Percentiles rank a stretch among this genome's conserved stretches.
Conservation (phyloP, 2,888 invertebrate species). For the Brenthis ino region DNA sequence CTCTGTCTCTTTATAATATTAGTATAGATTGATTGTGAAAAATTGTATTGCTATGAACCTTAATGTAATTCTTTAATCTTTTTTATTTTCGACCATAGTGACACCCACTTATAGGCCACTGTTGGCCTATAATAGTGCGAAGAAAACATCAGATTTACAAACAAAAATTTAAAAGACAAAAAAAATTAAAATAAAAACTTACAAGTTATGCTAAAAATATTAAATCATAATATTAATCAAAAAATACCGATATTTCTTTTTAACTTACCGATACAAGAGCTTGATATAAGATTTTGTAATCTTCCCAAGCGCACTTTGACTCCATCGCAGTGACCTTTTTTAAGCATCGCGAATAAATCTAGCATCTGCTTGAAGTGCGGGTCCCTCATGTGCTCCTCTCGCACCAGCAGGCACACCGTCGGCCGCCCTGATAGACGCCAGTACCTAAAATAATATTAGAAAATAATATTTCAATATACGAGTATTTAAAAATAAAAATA, state of each 20-base stretch:
- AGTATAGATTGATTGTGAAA: no score
- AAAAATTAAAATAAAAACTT: no score
- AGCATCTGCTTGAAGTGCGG: slow-evolving; percentile 98
- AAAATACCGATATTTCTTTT: background rate
- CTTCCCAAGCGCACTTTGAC: slow-evolving; percentile 97
- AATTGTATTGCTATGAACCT: no score
- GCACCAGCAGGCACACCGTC: slow-evolving; percentile 96
- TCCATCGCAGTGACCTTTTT: slow-evolving; percentile 97
- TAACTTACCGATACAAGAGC: slow-evolving; percentile 92
- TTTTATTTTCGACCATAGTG: no score
- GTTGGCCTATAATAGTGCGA: no score
- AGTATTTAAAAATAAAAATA: background rate
- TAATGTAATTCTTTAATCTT: no score
- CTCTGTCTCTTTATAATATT: no score
- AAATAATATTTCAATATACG: background rate
- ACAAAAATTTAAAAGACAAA: no score
- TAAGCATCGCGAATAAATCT: slow-evolving; percentile 97
- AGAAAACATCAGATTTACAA: no score
- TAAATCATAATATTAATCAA: background rate
- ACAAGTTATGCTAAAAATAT: no score
- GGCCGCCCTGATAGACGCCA: slow-evolving; percentile 99
- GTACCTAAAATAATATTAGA: slow-evolving; percentile 81
- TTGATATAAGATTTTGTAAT: slow-evolving; percentile 97
- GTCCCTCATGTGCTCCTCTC: slow-evolving; percentile 98
- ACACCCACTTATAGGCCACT: no score